Evolutionary conservation across 2,888 invertebrate genomes (phyloP), one percentile per base, ranked within the genome.

Genomic region (Trissolcus brochymenae): DNA sequence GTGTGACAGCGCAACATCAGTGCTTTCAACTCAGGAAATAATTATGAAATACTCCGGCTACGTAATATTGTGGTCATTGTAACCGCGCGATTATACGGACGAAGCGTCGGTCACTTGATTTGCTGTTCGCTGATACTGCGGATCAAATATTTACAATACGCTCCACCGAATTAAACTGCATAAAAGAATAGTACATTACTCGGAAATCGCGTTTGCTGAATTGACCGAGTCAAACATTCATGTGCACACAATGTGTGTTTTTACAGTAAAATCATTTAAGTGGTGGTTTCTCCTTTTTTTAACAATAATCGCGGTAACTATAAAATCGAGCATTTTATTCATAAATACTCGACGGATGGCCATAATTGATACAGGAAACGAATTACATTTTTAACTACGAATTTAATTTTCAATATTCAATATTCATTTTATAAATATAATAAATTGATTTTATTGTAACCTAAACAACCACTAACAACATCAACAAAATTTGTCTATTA

Each of bases 141-240:
- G 78, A 80, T 82, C 83, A 85, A 86, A 86, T 85, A 86, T 86
- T 85, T 84, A 84, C 82, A 72, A 78, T 82, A 68, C 81, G 82
- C 82, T 84, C 84, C 83, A 84, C 82, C 85, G 82, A 84, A 85
- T 86, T 86, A 84, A 82, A 66, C 41, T 19, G 61, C 75, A 82
- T 82, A 82, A 85, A 84, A 83, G 84, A 82, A 84, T 84, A 81
- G 70, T 35, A 55, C 65, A 71, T 76, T 67, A 74, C 66, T 66
- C 60, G 21, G 60, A 59, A 78, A 78, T 76, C 67, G 72, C 61
- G 70, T 66, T 66, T 64, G 62, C 61, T 66, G 65, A 74, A 74
- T 74, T 70, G 61, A 74, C 68, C 53, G 50, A 66, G 40, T 74
- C 55, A 74, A 78, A 74, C 57, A 76, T 76, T 71, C 59, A 62